These are phyloP conservation scores for Laterallus jamaicensis DNA, from an alignment of 2,113 vertebrate genomes.

Conservation along the genomic window DNA sequence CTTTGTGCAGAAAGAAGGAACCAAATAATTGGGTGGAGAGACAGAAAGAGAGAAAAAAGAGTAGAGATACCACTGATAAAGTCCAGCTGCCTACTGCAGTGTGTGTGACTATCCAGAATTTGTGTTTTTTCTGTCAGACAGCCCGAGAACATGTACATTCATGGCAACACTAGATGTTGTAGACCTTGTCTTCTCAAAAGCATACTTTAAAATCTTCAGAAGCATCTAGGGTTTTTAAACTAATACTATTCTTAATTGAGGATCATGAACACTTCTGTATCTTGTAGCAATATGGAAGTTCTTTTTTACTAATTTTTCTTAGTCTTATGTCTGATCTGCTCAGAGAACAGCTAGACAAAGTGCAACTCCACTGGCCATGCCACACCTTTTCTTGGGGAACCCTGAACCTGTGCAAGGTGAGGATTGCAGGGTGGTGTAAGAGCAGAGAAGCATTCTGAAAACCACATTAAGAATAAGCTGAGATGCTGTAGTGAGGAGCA, in stretches of 20 bases:
- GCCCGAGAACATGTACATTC: not conserved
- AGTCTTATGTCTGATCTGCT: not conserved
- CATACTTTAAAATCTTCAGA: not conserved
- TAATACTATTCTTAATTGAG: not conserved
- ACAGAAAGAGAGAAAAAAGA: not conserved
- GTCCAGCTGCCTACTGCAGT: not conserved
- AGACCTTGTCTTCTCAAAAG: not conserved
- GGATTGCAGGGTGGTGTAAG: not conserved
- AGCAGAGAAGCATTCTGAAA: not conserved
- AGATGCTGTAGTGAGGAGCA: not conserved
- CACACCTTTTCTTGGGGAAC: not conserved
- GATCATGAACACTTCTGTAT: not conserved
- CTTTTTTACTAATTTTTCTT: not conserved
- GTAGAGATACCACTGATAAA: not conserved
- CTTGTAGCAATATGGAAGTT: not conserved
- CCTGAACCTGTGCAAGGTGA: not conserved
- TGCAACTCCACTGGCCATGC: not conserved
- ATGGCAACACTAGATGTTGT: not conserved
- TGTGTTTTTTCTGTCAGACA: not conserved
- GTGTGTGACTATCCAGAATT: not conserved
- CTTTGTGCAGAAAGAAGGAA: not conserved
- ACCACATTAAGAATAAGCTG: not conserved
- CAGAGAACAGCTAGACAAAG: not conserved
- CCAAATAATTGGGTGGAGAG: not conserved
- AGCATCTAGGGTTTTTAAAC: rapidly evolving